Percentiles rank a stretch among this genome's conserved stretches.
Evolutionary conservation across 1,140 invertebrate species (phyloP).

Genomic region (Cyrtorhinus lividipennis): DNA sequence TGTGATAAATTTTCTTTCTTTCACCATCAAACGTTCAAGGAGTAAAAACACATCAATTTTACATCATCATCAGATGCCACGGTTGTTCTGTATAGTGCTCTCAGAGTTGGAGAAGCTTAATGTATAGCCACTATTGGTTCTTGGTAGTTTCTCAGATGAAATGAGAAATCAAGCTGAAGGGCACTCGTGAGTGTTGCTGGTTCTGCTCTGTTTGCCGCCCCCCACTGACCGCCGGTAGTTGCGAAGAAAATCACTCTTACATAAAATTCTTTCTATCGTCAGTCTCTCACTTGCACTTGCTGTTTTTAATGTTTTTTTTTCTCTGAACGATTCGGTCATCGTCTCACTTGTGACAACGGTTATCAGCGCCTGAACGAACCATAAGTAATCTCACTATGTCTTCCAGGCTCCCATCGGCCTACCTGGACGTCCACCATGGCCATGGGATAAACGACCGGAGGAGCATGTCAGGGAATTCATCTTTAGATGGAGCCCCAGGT

Average conservation of each 20-base stretch:
- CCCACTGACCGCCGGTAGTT: neutral
- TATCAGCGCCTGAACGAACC: neutral
- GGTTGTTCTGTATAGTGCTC: neutral
- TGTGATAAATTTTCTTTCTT: too few species aligned
- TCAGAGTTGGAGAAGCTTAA: neutral
- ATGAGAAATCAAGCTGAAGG: neutral
- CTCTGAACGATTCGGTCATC: neutral
- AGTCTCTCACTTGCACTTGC: neutral
- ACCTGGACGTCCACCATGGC: conserved; percentile 1
- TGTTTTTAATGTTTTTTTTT: neutral
- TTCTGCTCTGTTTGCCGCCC: conserved; percentile 13
- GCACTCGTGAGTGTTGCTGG: neutral
- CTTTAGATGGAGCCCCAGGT: conserved; percentile 21
- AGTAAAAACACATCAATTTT: too few species aligned
- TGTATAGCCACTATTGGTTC: neutral
- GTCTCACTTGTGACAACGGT: neutral
- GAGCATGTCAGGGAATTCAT: conserved; percentile 23
- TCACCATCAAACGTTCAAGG: too few species aligned
- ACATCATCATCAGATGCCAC: too few species aligned
- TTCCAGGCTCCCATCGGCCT: neutral
- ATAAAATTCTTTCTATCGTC: conserved; percentile 4
- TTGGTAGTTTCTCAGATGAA: neutral
- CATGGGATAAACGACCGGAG: neutral
- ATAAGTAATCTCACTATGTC: neutral
- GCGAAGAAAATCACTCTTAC: conserved; percentile 8